These are phyloP conservation scores for Chiroxiphia lanceolata DNA, from an alignment of 2,797 vertebrate species.

Conservation along the genomic window DNA sequence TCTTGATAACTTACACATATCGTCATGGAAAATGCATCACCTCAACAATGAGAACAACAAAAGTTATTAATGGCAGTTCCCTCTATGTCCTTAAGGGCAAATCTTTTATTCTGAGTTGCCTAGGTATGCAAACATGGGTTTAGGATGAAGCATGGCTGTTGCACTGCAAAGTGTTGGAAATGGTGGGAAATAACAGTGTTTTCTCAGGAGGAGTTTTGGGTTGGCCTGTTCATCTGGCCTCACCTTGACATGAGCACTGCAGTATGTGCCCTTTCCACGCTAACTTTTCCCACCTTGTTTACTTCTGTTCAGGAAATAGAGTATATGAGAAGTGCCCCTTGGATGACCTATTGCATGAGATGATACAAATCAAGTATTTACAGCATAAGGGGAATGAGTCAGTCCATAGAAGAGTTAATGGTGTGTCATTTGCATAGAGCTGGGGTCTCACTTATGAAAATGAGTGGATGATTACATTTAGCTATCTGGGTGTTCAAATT, in stretches of 20 bases:
- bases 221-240: not conserved
- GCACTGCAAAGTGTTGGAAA: not conserved
- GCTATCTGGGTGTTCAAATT: not conserved
- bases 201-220: not conserved
- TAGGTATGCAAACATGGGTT: not conserved
- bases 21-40: not conserved
- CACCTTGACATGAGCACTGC: not conserved
- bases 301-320: not conserved
- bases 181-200: not conserved
- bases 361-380: not conserved
- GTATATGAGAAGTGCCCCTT: not conserved
- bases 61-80: not conserved
- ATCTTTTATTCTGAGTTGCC: not conserved
- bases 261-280: not conserved
- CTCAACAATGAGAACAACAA: not conserved
- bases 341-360: not conserved
- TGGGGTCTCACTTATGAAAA: not conserved
- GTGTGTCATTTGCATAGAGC: not conserved
- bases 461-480: not conserved
- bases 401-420: not conserved
- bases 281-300: not conserved
- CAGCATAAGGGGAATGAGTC: not conserved
- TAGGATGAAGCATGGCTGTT: not conserved
- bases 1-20: not conserved
- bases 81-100: not conserved